Conservation (phyloP, 2,797 vertebrate species). For the Miichthys miiuy region DNA sequence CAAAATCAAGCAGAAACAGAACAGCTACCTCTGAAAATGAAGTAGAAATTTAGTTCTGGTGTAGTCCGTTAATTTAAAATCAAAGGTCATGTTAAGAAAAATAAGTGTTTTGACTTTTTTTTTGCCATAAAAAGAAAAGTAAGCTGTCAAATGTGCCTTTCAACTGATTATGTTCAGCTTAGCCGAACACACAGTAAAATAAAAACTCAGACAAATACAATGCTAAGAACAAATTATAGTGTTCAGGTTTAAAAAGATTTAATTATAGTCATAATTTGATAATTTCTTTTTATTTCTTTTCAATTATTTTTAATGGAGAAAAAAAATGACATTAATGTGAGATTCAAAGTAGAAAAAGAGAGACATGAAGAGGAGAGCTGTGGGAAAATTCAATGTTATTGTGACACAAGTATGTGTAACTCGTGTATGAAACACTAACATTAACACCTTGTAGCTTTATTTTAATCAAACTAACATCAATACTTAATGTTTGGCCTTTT, state of each 20-base stretch:
- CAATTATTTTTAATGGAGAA: not conserved
- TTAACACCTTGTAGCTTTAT: too few species aligned
- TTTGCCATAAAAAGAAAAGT: not conserved
- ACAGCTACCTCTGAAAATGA: not conserved
- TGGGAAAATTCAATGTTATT: not conserved
- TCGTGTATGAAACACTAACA: too few species aligned
- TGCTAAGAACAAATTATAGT: too few species aligned
- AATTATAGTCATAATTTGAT: too few species aligned
- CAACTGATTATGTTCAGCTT: not conserved
- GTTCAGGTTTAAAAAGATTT: too few species aligned
- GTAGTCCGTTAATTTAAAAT: not conserved
- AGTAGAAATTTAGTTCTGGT: not conserved
- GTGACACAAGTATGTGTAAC: too few species aligned
- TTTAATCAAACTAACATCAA: too few species aligned
- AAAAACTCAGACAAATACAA: too few species aligned
- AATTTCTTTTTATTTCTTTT: too few species aligned
- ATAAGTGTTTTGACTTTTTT: not conserved
- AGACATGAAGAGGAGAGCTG: not conserved
- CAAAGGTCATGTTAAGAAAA: not conserved
- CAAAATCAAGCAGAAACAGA: constrained; percentile 3
- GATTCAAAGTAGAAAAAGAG: not conserved
- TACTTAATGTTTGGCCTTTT: not conserved
- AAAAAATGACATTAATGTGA: too few species aligned
- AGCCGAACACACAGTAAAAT: not conserved
- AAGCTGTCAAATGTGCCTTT: not conserved